Percentiles rank a stretch among this genome's conserved stretches.
Evolutionary conservation across 37 sponge, comb jelly and placozoan species (phyloP).

Genomic region (Chondrosia reniformis): DNA sequence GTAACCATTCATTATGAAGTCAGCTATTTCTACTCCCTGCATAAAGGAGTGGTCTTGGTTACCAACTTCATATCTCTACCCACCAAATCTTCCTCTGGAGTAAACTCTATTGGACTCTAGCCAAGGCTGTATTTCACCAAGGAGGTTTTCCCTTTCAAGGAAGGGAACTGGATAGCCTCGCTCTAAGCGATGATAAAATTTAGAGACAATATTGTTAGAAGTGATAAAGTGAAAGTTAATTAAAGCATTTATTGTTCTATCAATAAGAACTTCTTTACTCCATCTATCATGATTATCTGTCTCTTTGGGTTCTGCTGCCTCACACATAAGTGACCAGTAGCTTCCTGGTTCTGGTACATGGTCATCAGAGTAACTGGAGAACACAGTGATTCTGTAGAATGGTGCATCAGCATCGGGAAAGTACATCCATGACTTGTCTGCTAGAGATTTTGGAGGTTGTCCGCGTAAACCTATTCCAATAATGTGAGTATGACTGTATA

Average conservation of each 20-base stretch:
- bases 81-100: conserved; percentile 41
- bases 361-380: conserved; percentile 46
- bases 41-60: conserved; percentile 46
- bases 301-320: conserved; percentile 30
- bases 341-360: conserved; percentile 30
- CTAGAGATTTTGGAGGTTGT: conserved; percentile 19
- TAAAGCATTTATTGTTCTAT: conserved; percentile 13
- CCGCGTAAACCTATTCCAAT: conserved; percentile 47
- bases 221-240: conserved; percentile 10
- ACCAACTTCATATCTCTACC: conserved; percentile 39
- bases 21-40: conserved; percentile 44
- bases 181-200: conserved; percentile 22
- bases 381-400: conserved; percentile 48
- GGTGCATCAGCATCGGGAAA: conserved; percentile 49
- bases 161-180: conserved; percentile 47
- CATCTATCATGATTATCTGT: not conserved
- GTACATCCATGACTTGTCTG: conserved; percentile 48
- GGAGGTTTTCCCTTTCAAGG: conserved; percentile 1
- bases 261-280: conserved; percentile 2
- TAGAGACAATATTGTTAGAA: conserved; percentile 21
- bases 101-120: conserved; percentile 2
- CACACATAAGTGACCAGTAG: conserved; percentile 55
- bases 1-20: conserved; percentile 4
- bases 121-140: conserved; percentile 28
- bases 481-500: conserved; percentile 44